These are phyloP conservation scores for Caerostris darwini DNA, from an alignment of 1,140 invertebrate species.

Conservation along the genomic window DNA sequence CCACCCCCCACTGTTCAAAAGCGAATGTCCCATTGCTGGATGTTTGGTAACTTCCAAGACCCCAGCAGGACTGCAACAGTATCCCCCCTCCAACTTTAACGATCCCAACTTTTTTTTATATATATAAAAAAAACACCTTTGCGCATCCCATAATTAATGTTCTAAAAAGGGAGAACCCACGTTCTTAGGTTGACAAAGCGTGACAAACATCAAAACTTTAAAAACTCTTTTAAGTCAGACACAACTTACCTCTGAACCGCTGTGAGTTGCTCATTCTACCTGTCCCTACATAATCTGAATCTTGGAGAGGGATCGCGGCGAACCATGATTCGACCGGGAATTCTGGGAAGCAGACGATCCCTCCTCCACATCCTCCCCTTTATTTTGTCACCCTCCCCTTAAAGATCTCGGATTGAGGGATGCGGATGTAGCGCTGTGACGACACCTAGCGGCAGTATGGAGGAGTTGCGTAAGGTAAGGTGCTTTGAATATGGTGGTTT, in stretches of 20 bases:
- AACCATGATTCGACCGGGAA: conserved; percentile 43
- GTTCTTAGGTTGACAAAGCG: neutral
- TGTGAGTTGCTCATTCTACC: neutral
- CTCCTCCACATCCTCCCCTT: conserved; percentile 27
- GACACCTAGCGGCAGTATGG: neutral
- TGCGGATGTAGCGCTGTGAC: neutral
- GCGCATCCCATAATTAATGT: too few relatives aligned
- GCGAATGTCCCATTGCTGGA: neutral
- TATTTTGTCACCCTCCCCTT: neutral
- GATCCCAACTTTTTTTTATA: neutral
- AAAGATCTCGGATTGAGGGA: neutral
- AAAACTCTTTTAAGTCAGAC: neutral
- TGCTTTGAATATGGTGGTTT: neutral
- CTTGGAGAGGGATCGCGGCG: neutral
- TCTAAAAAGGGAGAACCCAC: too few relatives aligned
- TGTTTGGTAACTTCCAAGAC: neutral
- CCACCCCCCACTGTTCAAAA: neutral
- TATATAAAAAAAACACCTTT: too few relatives aligned
- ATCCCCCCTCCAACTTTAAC: neutral
- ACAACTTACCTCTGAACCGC: neutral
- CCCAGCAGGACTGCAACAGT: conserved; percentile 7
- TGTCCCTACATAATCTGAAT: neutral
- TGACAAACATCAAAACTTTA: neutral
- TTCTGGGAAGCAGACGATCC: conserved; percentile 18
- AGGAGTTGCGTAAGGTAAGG: neutral